Evolutionary conservation across 2,888 invertebrate species (phyloP).

Genomic region (Eledone cirrhosa): DNA sequence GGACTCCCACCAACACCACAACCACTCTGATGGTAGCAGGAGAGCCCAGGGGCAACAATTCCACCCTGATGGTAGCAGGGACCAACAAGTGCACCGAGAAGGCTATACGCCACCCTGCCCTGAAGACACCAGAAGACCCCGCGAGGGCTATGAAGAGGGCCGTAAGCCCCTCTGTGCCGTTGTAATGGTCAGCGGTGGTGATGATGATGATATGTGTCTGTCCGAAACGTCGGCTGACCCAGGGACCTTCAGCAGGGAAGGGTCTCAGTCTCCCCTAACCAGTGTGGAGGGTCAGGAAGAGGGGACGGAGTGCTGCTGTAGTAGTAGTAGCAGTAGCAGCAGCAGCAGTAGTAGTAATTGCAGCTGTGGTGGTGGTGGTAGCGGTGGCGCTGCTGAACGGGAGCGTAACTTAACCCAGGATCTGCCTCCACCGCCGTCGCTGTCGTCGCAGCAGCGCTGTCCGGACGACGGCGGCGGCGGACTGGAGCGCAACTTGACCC

Average conservation of each 20-base stretch:
- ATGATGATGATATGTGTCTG: neutral
- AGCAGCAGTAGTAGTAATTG: too few relatives aligned
- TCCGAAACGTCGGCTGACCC: neutral
- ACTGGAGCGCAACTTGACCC: neutral
- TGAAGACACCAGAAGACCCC: neutral
- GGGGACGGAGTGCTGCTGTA: too few relatives aligned
- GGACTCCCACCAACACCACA: too few relatives aligned
- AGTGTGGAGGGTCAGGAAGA: neutral
- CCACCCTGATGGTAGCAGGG: neutral
- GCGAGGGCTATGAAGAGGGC: constrained; percentile 9
- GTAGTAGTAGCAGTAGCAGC: too few relatives aligned
- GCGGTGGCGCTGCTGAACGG: too few relatives aligned
- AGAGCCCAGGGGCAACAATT: constrained; percentile 7
- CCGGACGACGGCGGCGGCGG: neutral
- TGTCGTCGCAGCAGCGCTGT: too few relatives aligned
- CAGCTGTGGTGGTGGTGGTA: too few relatives aligned
- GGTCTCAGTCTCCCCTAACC: neutral
- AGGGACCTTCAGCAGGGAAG: neutral
- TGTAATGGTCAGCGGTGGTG: neutral
- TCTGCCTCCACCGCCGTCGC: too few relatives aligned
- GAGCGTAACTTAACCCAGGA: neutral
- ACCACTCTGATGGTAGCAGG: too few relatives aligned
- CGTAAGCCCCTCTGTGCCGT: constrained; percentile 35
- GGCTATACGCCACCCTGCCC: neutral
- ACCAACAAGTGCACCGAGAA: neutral